Evolutionary conservation across 1,140 invertebrate species (phyloP).

Genomic region (Caerostris darwini): DNA sequence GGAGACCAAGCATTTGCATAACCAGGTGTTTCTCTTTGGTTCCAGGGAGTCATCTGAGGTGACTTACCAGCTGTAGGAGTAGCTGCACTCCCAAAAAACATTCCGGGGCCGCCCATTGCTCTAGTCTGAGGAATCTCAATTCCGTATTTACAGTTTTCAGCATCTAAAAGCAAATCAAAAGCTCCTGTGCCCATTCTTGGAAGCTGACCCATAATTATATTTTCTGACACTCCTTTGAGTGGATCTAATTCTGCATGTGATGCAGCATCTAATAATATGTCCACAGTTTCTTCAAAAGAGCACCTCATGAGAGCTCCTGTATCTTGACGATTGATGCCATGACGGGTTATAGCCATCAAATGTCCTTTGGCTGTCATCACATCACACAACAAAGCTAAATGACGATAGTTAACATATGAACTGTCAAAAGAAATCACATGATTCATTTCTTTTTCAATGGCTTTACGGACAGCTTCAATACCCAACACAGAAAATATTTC

Average conservation of each 20-base stretch:
- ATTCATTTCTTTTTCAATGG: slow-evolving; percentile 99
- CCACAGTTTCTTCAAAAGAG: slow-evolving; percentile 83
- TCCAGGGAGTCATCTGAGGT: slow-evolving; percentile 97
- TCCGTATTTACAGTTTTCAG: slow-evolving; percentile 98
- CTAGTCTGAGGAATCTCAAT: slow-evolving; percentile 95
- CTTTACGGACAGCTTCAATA: slow-evolving; percentile 99
- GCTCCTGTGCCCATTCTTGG: slow-evolving; percentile 97
- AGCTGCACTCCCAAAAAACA: slow-evolving; percentile 92
- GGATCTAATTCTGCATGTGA: slow-evolving; percentile 98
- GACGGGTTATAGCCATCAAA: slow-evolving; percentile 99
- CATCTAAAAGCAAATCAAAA: slow-evolving; percentile 98
- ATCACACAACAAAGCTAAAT: slow-evolving; percentile 99
- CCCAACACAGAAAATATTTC: slow-evolving; percentile 98
- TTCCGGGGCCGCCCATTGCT: slow-evolving; percentile 85
- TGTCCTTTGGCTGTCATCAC: slow-evolving; percentile 99
- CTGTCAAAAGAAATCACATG: slow-evolving; percentile 99
- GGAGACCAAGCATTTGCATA: slow-evolving; percentile 93
- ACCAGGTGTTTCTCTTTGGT: slow-evolving; percentile 92
- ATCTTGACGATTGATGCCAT: slow-evolving; percentile 99
- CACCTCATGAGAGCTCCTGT: slow-evolving; percentile 98
- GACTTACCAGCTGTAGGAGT: slow-evolving; percentile 91
- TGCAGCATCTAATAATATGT: slow-evolving; percentile 98
- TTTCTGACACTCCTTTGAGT: slow-evolving; percentile 99
- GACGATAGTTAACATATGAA: slow-evolving; percentile 99
- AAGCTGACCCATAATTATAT: slow-evolving; percentile 99